Conservation (phyloP, 2,797 vertebrate genomes). For the Platalea minor region DNA sequence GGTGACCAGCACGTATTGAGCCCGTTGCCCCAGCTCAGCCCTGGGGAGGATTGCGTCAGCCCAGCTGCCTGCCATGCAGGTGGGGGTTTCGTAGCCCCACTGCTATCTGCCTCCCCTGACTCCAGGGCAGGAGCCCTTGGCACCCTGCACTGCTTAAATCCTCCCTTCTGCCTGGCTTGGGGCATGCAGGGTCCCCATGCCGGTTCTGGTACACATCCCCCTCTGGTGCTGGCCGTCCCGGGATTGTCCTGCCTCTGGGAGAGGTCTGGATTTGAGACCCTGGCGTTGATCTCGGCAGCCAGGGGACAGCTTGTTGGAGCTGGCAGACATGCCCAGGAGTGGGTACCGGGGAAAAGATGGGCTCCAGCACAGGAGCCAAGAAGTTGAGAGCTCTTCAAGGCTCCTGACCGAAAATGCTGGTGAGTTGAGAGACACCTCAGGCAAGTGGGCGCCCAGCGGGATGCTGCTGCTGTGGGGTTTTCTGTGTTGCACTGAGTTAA, state of each 20-base stretch:
- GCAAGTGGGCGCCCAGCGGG: neutral
- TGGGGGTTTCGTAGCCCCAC: neutral
- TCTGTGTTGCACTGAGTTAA: neutral
- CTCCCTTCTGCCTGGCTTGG: neutral
- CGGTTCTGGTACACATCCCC: neutral
- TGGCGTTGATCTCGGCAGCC: neutral
- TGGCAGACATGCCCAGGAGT: neutral
- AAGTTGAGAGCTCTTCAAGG: neutral
- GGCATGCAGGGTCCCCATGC: accelerated
- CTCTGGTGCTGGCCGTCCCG: neutral
- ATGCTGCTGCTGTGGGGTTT: neutral
- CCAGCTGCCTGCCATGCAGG: neutral
- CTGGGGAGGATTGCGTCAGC: neutral
- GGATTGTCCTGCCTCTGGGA: neutral
- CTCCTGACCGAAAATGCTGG: neutral
- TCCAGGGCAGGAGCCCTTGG: neutral
- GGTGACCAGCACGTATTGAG: neutral
- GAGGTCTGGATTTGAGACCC: neutral
- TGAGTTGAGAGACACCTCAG: neutral
- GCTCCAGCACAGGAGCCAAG: neutral
- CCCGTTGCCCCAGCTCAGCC: neutral
- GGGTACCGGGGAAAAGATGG: neutral
- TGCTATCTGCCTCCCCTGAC: neutral
- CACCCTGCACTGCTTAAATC: neutral
- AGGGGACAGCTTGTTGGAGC: neutral